These are phyloP conservation scores for Nicator chloris DNA, from an alignment of 2,113 vertebrate species.

Conservation along the genomic window DNA sequence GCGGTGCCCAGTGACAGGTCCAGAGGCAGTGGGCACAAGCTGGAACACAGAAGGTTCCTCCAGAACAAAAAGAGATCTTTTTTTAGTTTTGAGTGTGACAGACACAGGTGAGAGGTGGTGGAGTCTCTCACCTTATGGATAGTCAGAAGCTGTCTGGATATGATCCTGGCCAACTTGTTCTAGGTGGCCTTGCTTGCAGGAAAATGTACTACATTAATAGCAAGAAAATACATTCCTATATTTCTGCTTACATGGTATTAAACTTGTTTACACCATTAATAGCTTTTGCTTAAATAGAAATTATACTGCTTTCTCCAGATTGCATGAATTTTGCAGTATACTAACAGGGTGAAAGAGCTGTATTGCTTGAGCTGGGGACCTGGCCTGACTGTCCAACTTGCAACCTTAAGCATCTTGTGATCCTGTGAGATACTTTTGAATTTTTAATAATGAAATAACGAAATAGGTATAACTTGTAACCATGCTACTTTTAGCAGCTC, in stretches of 20 bases:
- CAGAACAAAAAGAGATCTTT: background rate
- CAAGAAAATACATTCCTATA: background rate
- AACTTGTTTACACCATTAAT: background rate
- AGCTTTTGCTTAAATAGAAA: background rate
- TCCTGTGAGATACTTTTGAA: background rate
- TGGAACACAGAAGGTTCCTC: background rate
- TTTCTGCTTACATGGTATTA: background rate
- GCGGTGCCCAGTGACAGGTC: background rate
- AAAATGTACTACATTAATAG: background rate
- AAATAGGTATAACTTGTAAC: background rate
- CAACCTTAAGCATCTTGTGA: background rate
- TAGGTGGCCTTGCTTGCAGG: background rate
- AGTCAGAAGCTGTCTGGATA: background rate
- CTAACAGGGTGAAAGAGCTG: background rate
- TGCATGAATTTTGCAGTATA: background rate
- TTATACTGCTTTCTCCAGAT: background rate
- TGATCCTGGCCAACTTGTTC: background rate
- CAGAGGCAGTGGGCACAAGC: background rate
- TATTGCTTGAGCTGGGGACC: background rate
- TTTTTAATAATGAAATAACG: background rate
- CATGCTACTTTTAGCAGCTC: background rate
- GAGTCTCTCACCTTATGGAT: background rate
- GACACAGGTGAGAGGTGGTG: background rate
- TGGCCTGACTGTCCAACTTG: background rate
- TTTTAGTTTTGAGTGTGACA: background rate